Base-by-base conservation (phyloP, 2,113 vertebrate species). In the Mus spicilegus region DNA sequence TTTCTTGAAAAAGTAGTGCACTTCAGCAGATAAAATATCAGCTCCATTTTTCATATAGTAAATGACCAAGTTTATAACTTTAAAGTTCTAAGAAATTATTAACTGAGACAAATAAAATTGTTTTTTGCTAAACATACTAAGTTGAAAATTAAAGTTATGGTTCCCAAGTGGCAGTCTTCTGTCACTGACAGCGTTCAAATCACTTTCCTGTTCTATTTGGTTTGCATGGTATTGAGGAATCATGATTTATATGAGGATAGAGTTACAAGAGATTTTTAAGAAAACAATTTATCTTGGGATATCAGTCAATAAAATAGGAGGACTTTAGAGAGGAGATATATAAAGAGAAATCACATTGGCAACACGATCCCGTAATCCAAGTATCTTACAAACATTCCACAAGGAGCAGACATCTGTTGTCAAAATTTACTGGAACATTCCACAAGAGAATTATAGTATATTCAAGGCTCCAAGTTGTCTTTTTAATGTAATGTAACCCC, bases 291-390 rank as follows among this genome's bases (percentile, higher is more conserved):
- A 89, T 95, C 61, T 95, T 95, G 72, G 39, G 14, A 58, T 89
- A 96, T 78, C 72, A 94, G n/a, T 86, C 81, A 95, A 89, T 92
- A 89, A 96, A 95, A 87, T 56, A 77, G 85, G 87, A 93, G 26
- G 58, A 92, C 94, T 89, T 65, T 65, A 65, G 65, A 46, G 82
- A 65, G 26, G 24, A 19, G 39, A 16, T 42, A 24, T 33, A 49
- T 51, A 92, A 89, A 88, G 42, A 96, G 46, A 33, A 94, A 28
- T 91, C 73, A 91, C 73, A 89, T 36, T 95, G 76, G 73, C 42
- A 92, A 89, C 9, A 85, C 61, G 86, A 93, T 95, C 65, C 46
- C 77, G 28, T 89, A 94, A 97, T 91, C 65, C 77, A 81, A 70
- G 69, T 51, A 90, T 93, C 56, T 93, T 72, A 80, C 63, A 90